Evolutionary conservation across 2,797 vertebrate genomes (phyloP).

Genomic region (Sebastes flavidus): DNA sequence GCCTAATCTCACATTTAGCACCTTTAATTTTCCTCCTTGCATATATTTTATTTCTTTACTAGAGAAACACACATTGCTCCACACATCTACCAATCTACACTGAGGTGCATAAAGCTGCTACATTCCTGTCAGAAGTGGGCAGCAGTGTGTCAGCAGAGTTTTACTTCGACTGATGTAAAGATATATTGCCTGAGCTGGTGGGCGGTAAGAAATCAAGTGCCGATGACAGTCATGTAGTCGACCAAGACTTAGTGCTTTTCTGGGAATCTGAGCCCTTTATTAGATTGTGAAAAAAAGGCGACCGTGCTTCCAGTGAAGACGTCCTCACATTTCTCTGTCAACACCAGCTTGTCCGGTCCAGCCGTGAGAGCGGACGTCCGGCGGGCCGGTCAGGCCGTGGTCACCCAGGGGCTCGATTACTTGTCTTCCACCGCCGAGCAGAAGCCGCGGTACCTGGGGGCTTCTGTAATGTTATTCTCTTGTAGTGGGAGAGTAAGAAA

Average conservation of each 20-base stretch:
- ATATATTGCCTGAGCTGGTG: constrained; percentile 29
- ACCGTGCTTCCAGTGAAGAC: constrained; percentile 28
- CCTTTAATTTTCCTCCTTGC: too few species aligned
- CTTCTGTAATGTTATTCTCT: constrained; percentile 60
- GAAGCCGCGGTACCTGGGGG: constrained; percentile 47
- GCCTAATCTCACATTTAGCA: too few species aligned
- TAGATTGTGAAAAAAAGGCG: constrained; percentile 33
- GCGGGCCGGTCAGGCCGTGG: constrained; percentile 42
- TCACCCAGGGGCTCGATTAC: constrained; percentile 39
- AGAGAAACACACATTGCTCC: not conserved
- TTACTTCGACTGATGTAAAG: constrained; percentile 16
- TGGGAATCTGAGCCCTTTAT: constrained; percentile 58
- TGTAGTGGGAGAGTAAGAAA: constrained; percentile 57
- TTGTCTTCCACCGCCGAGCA: constrained; percentile 29
- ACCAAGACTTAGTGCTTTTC: constrained; percentile 51
- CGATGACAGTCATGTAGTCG: constrained; percentile 57
- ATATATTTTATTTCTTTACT: not conserved
- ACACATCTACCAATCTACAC: not conserved
- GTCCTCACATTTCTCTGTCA: constrained; percentile 69
- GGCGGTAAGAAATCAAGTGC: constrained; percentile 44
- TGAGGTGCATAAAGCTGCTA: not conserved
- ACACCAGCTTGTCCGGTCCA: constrained; percentile 49
- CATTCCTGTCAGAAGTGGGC: constrained; percentile 2
- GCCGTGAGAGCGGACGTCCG: constrained; percentile 60
- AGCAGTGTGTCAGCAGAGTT: constrained; percentile 25